Percentiles rank a stretch among this genome's conserved stretches.
Conservation (phyloP, 2,888 invertebrate species). For the Priocnemis perturbator region DNA sequence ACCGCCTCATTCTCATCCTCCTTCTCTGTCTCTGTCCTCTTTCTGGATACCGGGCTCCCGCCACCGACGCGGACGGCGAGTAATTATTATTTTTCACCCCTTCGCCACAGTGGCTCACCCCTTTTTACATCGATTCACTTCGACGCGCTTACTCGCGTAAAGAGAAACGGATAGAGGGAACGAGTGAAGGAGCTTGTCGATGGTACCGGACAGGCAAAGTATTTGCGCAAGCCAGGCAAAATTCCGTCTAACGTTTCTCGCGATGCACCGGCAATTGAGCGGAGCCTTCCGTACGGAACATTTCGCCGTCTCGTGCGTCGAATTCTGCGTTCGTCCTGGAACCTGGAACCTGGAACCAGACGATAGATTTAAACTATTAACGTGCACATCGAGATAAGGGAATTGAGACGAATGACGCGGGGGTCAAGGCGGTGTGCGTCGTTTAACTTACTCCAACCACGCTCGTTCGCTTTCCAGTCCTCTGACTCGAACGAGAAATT, state of each 20-base stretch:
- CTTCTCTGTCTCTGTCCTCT: background rate
- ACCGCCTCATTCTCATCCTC: background rate
- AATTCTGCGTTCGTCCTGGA: too few species aligned
- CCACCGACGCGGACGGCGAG: conserved; percentile 26
- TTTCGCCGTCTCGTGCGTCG: too few species aligned
- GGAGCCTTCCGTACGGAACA: too few species aligned
- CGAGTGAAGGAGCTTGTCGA: background rate
- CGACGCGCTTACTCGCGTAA: conserved; percentile 1
- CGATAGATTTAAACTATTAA: too few species aligned
- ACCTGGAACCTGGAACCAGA: too few species aligned
- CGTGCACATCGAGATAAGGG: too few species aligned
- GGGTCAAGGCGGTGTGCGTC: too few species aligned
- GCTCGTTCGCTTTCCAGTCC: too few species aligned
- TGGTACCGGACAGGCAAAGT: conserved; percentile 9
- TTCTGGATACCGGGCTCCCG: background rate
- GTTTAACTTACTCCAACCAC: conserved; percentile 5
- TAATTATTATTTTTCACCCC: conserved; percentile 49
- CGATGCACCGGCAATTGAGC: too few species aligned
- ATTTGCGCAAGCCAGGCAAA: conserved; percentile 22
- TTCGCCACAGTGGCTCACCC: conserved; percentile 13
- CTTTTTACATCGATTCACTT: conserved; percentile 32
- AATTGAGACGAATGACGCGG: too few species aligned
- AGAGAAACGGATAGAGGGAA: background rate
- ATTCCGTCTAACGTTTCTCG: too few species aligned
- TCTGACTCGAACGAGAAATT: conserved; percentile 42